Percentiles rank a stretch among this genome's conserved stretches.
These are phyloP conservation scores for Mantis religiosa DNA, from an alignment of 2,888 invertebrate genomes.

Conservation along the genomic window DNA sequence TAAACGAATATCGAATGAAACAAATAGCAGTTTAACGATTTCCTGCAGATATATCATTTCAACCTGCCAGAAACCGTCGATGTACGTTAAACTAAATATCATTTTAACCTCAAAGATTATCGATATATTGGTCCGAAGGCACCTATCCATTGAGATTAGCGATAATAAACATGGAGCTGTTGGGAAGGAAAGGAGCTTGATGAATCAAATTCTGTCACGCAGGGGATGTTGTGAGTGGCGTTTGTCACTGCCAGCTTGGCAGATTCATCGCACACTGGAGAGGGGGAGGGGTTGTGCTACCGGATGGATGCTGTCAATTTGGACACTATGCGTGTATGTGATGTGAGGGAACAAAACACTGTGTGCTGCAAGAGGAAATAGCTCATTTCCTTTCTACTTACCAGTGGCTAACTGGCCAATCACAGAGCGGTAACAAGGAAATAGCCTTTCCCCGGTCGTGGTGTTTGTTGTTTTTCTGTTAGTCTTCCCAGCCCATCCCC, in stretches of 20 bases:
- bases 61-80: background rate
- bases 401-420: slow-evolving; percentile 8
- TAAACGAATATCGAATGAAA: no score
- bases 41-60: no score
- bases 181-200: background rate
- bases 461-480: background rate
- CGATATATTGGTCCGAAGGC: background rate
- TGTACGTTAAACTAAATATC: background rate
- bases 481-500: background rate
- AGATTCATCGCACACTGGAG: background rate
- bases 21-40: no score
- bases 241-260: slow-evolving; percentile 3
- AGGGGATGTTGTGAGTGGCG: background rate
- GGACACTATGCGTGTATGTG: background rate
- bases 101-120: background rate
- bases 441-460: slow-evolving; percentile 13
- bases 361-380: slow-evolving; percentile 16
- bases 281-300: background rate
- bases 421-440: slow-evolving; percentile 12
- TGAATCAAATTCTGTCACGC: background rate
- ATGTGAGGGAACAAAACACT: background rate
- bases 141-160: background rate
- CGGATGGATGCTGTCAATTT: background rate
- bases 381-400: slow-evolving; percentile 22
- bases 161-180: background rate